Conservation (phyloP, 2,797 vertebrate genomes). For the Brachyalestes nurse region DNA sequence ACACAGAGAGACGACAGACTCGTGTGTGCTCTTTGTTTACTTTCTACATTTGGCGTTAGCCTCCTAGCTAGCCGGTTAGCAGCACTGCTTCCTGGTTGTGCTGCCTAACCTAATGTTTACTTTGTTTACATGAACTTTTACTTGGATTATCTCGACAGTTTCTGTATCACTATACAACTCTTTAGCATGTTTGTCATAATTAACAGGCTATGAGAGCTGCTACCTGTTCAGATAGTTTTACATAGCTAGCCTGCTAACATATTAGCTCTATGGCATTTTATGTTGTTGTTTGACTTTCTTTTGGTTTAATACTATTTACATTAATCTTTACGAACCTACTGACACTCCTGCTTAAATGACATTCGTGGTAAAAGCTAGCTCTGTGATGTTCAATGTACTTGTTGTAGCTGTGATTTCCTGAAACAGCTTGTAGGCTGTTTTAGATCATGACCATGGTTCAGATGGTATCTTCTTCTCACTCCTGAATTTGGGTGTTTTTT, state of each 20-base stretch:
- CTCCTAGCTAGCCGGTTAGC: slow-evolving; percentile 12
- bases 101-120: background rate
- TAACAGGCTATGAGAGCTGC: background rate
- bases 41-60: slow-evolving; percentile 25
- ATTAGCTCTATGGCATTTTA: background rate
- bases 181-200: background rate
- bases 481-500: background rate
- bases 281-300: background rate
- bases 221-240: background rate
- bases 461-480: background rate
- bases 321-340: background rate
- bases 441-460: background rate
- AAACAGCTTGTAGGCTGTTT: too few species aligned
- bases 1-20: background rate
- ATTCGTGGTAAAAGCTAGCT: background rate
- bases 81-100: slow-evolving; percentile 43
- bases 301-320: background rate
- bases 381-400: background rate
- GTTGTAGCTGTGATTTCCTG: too few species aligned
- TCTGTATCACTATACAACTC: too few species aligned
- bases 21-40: slow-evolving; percentile 17
- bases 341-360: background rate
- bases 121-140: background rate
- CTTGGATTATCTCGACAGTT: background rate
- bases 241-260: background rate